Evolutionary conservation across 2,888 invertebrate genomes (phyloP).

Genomic region (Pandemis heparana): DNA sequence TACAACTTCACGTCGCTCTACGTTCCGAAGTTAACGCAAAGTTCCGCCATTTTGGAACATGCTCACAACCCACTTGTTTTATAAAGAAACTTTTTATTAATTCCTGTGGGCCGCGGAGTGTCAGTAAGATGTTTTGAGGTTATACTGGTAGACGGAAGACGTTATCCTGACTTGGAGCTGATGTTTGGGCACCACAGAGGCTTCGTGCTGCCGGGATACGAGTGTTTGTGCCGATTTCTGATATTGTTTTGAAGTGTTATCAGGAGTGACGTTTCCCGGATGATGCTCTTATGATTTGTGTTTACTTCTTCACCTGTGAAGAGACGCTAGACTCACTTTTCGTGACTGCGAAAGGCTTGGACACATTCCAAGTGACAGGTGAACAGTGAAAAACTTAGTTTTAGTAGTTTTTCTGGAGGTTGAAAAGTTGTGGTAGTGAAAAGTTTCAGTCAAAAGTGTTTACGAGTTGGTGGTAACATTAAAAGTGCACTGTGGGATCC

Average conservation of each 20-base stretch:
- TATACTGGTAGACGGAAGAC: conserved; percentile 78
- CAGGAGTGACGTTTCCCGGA: conserved; percentile 74
- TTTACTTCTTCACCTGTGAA: conserved; percentile 78
- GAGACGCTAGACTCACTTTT: conserved; percentile 68
- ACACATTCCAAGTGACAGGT: conserved; percentile 62
- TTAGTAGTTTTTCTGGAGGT: conserved; percentile 64
- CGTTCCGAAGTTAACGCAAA: conserved; percentile 86
- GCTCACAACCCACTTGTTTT: conserved; percentile 87
- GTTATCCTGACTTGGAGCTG: conserved; percentile 70
- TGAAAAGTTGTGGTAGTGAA: conserved; percentile 75
- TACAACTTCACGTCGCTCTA: conserved; percentile 84
- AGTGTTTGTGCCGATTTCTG: conserved; percentile 73
- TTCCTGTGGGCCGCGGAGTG: conserved; percentile 86
- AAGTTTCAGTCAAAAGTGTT: conserved; percentile 77
- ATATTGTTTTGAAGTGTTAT: conserved; percentile 83
- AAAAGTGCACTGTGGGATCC: conserved; percentile 33
- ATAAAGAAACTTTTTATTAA: conserved; percentile 87
- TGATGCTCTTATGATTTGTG: conserved; percentile 79
- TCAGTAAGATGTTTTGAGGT: conserved; percentile 86
- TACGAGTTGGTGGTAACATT: conserved; percentile 52
- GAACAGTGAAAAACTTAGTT: conserved; percentile 74
- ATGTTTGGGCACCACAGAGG: conserved; percentile 62
- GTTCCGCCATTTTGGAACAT: conserved; percentile 87
- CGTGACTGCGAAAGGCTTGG: conserved; percentile 69
- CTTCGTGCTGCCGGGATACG: conserved; percentile 56